Evolutionary conservation across 2,113 vertebrate species (phyloP), one percentile per base, ranked within the genome.

Genomic region (Nycticebus coucang): DNA sequence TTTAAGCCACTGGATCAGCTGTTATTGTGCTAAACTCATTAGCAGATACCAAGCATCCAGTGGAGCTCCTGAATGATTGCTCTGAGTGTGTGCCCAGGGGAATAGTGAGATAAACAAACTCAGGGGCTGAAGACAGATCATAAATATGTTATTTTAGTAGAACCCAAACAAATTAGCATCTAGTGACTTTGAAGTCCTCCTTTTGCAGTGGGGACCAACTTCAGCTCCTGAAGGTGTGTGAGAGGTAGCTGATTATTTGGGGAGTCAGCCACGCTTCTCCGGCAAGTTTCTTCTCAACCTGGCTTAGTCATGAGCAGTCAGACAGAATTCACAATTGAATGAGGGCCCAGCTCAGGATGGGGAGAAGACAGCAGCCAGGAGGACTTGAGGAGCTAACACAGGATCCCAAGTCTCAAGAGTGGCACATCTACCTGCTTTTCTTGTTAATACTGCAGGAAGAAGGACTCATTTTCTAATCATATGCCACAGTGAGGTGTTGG

Each of bases 1-100:
- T 87, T 95, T 96, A 84, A 98, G 89, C 55, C 14, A 15, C 59
- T 81, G 21, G n/a, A 35, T 18, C 19, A 62, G 60, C 57, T 66
- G 66, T 89, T 82, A 81, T 8, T 53, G 69, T 92, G 26, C 78
- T 91, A 95, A 75, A 81, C 75, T 96, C 86, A 72, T 85, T 53
- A 93, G 45, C 45, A 93, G 50, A 64, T 93, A 19, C 45, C 89
- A 97, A 68, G 50, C 37, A 77, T 1, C 14, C 68, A 84, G 19
- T 24, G 57, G 33, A 22, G 26, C 57, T 95, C 82, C 37, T 86
- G 28, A 89, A 66, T 59, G 28, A 82, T 94, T 78, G 71, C n/a
- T 69, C 37, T 93, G 14, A 4, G 0, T 92, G 59, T 89, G 17
- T 22, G 19, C 62, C 82, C 69, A 10, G 81, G 60, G 13, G 12